Evolutionary conservation across 1,140 invertebrate species (phyloP).

Genomic region (Pogonomyrmex californicus): DNA sequence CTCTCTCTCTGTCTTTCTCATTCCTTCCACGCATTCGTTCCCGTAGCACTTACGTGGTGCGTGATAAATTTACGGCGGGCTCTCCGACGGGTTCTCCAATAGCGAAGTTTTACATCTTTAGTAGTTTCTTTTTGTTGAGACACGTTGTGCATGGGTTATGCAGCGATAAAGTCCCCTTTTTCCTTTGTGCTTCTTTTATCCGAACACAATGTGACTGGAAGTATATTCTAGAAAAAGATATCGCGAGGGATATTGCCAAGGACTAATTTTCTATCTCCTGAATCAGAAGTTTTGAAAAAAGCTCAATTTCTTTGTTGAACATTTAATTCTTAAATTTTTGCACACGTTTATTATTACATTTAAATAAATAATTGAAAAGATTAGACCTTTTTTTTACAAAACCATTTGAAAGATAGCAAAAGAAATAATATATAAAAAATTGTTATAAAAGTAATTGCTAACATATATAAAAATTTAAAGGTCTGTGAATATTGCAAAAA

Average conservation of each 20-base stretch:
- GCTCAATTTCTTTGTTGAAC: not conserved
- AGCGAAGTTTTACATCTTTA: not conserved
- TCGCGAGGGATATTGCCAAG: not conserved
- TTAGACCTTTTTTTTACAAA: not conserved
- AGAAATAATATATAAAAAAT: not conserved
- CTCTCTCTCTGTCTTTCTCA: not conserved
- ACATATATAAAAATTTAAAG: not conserved
- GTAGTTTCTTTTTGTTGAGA: not conserved
- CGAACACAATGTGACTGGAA: not conserved
- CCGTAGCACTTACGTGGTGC: constrained; percentile 6
- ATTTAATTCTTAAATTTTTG: not conserved
- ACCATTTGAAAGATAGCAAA: not conserved
- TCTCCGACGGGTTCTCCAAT: not conserved
- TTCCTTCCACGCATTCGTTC: not conserved
- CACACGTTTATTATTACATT: not conserved
- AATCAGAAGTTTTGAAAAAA: not conserved
- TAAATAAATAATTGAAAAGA: not conserved
- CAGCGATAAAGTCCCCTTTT: not conserved
- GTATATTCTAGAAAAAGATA: constrained; percentile 12
- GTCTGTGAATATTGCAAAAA: not conserved
- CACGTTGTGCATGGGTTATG: not conserved
- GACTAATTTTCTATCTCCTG: not conserved
- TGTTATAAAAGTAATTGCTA: not conserved
- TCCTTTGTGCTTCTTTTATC: not conserved
- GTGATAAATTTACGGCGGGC: not conserved